phyloP scores from a whole-genome alignment of 2,797 vertebrate genomes.

The Gadopsis marmoratus region DNA sequence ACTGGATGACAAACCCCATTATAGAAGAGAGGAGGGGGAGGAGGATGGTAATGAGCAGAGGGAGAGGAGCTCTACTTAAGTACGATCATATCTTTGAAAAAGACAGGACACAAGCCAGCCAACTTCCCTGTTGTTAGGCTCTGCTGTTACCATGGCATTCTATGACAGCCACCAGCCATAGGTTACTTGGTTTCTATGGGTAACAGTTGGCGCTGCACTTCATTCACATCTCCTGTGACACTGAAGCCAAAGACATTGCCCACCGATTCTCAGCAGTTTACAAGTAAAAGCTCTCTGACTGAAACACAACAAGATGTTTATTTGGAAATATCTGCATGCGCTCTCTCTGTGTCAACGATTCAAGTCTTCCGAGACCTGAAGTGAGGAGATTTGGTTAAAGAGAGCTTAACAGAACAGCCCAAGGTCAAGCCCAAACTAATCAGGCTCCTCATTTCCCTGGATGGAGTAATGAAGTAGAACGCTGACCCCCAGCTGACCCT shows the following conservation, averaged over 20 bases:
- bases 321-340: conserved; percentile 10
- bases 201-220: conserved; percentile 53
- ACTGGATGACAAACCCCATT: conserved; percentile 65
- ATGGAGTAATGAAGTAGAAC: conserved; percentile 79
- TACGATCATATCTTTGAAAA: conserved; percentile 67
- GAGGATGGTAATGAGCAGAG: conserved; percentile 44
- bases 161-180: conserved; percentile 69
- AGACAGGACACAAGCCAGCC: conserved; percentile 58
- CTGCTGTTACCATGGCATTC: conserved; percentile 79
- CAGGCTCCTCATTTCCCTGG: conserved; percentile 73
- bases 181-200: conserved; percentile 76
- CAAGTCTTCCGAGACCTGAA: conserved; percentile 57
- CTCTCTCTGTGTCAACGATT: conserved; percentile 25
- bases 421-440: conserved; percentile 81
- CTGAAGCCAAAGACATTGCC: conserved; percentile 24
- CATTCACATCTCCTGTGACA: conserved; percentile 47
- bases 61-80: conserved; percentile 59
- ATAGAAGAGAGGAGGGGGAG: conserved; percentile 29
- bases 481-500: conserved; percentile 71
- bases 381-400: conserved; percentile 44
- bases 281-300: conserved; percentile 16
- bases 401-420: conserved; percentile 66
- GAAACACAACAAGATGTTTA: background rate
- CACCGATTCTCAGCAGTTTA: conserved; percentile 8
- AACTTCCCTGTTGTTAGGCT: conserved; percentile 61